Percentiles rank a stretch among this genome's conserved stretches.
phyloP scores from a whole-genome alignment of 2,888 invertebrate species.

The Caenorhabditis becei region DNA sequence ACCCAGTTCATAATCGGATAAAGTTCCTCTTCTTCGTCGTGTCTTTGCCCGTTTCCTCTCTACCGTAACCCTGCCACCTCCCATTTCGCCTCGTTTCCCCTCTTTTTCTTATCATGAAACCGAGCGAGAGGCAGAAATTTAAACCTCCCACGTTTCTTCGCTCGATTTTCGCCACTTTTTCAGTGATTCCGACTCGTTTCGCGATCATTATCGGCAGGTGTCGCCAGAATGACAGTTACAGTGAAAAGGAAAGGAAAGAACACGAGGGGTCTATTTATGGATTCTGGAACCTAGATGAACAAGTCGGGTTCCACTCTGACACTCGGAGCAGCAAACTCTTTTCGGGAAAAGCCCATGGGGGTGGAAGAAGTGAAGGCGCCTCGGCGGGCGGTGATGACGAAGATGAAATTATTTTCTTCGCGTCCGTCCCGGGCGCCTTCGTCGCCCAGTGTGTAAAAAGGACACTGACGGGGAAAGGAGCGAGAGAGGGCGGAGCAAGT shows the following conservation, averaged over 20 bases:
- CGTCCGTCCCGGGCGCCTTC: slow-evolving; percentile 37
- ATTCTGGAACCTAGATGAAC: not conserved
- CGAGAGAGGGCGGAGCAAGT: slow-evolving; percentile 43
- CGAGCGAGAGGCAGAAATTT: too few relatives aligned
- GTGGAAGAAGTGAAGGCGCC: slow-evolving; percentile 5
- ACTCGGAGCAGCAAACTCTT: not conserved
- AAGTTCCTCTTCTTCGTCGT: not conserved
- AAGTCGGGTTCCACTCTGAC: not conserved
- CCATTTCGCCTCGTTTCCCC: slow-evolving; percentile 5
- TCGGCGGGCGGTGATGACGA: slow-evolving; percentile 50
- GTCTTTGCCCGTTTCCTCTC: not conserved
- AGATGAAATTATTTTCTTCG: slow-evolving; percentile 60
- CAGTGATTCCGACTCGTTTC: slow-evolving; percentile 16
- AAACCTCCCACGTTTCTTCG: slow-evolving; percentile 10
- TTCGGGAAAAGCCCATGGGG: slow-evolving; percentile 28
- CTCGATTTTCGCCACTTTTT: slow-evolving; percentile 18
- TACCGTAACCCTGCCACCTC: not conserved
- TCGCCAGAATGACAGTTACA: slow-evolving; percentile 2
- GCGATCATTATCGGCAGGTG: slow-evolving; percentile 36
- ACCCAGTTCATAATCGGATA: slow-evolving; percentile 7
- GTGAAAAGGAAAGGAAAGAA: not conserved
- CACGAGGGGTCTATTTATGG: not conserved
- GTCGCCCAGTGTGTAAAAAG: slow-evolving; percentile 52
- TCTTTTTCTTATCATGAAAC: slow-evolving; percentile 19
- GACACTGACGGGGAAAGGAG: slow-evolving; percentile 13